A percentile compares a stretch with the other conserved stretches of the same genome.
Conservation (phyloP, 2,797 vertebrate species). For the Dromococcyx pavoninus region DNA sequence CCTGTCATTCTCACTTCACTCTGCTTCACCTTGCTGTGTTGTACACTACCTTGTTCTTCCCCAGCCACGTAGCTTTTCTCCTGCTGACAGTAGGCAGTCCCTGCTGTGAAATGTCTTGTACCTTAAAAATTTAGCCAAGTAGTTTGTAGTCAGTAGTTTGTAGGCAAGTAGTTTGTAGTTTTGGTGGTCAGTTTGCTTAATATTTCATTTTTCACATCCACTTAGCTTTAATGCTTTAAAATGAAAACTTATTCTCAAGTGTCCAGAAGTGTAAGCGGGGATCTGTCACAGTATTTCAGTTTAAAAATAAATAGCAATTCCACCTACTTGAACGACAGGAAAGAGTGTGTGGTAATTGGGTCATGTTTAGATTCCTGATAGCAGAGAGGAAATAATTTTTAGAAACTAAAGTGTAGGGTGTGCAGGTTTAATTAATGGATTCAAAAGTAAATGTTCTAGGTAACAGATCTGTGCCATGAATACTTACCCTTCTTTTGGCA, state of each 20-base stretch:
- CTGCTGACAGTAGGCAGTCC: background rate
- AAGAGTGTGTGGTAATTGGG: background rate
- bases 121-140: background rate
- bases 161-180: too few species aligned
- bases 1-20: background rate
- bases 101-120: background rate
- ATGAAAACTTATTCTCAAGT: background rate
- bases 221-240: background rate
- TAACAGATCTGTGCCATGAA: background rate
- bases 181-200: background rate
- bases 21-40: background rate
- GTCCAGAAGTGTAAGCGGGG: background rate
- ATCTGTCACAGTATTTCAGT: background rate
- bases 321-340: background rate
- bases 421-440: background rate
- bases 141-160: too few species aligned
- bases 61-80: background rate
- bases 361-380: background rate
- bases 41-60: background rate
- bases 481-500: background rate
- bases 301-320: slow-evolving; percentile 5
- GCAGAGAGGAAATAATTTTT: background rate
- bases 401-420: background rate
- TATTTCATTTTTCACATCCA: background rate
- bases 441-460: background rate